Evolutionary conservation across 2,888 invertebrate species (phyloP).

Genomic region (Hirtodrosophila alboralis): DNA sequence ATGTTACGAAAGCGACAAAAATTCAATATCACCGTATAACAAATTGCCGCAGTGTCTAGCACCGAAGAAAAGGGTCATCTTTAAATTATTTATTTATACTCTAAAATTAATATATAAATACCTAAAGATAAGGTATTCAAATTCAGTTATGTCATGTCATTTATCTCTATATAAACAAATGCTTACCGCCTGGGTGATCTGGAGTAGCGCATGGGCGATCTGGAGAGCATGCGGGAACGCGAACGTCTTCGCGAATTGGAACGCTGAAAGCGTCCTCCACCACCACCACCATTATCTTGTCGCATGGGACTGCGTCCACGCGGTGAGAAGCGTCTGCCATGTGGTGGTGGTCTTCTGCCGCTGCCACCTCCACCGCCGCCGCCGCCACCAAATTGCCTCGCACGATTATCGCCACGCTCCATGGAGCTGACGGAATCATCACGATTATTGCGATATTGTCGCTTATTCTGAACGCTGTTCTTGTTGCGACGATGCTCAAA

Average conservation of each 20-base stretch:
- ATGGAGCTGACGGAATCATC: conserved; percentile 87
- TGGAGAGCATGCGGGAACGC: conserved; percentile 81
- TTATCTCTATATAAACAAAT: no score
- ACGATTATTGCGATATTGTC: conserved; percentile 94
- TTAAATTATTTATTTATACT: no score
- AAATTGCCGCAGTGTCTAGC: no score
- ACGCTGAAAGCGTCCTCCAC: conserved; percentile 75
- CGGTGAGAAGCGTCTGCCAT: conserved; percentile 71
- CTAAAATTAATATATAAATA: no score
- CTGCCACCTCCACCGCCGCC: conserved; percentile 75
- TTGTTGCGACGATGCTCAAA: conserved; percentile 91
- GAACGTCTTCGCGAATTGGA: conserved; percentile 82
- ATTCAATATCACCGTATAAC: no score
- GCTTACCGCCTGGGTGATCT: conserved; percentile 83
- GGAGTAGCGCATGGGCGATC: conserved; percentile 82
- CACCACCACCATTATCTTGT: conserved; percentile 62
- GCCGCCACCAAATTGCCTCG: conserved; percentile 71
- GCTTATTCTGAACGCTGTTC: conserved; percentile 93
- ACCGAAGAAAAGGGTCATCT: no score
- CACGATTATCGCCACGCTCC: conserved; percentile 77
- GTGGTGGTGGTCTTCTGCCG: conserved; percentile 68
- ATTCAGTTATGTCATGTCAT: no score
- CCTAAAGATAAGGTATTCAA: no score
- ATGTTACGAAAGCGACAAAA: no score
- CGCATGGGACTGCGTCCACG: conserved; percentile 73